Percentiles rank a stretch among this genome's conserved stretches.
phyloP scores from a whole-genome alignment of 2,888 invertebrate genomes.

The Romanomermis culicivorax region DNA sequence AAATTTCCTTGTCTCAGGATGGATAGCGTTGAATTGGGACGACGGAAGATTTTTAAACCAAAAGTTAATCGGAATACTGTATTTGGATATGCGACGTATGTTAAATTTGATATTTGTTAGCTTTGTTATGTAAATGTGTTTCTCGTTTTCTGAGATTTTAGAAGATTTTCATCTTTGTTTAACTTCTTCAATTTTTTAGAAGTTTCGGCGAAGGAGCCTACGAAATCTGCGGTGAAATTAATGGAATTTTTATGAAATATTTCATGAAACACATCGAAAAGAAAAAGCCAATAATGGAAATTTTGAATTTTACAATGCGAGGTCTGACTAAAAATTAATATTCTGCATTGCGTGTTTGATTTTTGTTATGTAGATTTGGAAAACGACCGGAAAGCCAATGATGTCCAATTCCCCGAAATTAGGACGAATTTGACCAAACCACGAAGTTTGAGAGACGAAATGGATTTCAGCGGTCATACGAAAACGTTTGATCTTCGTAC shows the following conservation, averaged over 20 bases:
- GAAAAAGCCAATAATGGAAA: slow-evolving; percentile 19
- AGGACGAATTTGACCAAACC: slow-evolving; percentile 27
- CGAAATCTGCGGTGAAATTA: slow-evolving; percentile 25
- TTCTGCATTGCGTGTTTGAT: slow-evolving; percentile 2
- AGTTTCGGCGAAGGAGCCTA: slow-evolving; percentile 28
- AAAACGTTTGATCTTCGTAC: slow-evolving; percentile 23
- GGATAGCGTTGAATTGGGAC: not conserved
- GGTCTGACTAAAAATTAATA: slow-evolving; percentile 14
- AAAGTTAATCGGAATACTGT: slow-evolving; percentile 23
- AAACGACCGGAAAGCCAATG: slow-evolving; percentile 22
- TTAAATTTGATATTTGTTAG: not conserved
- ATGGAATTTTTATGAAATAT: slow-evolving; percentile 29
- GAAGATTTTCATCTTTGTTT: not conserved
- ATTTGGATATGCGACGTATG: slow-evolving; percentile 23
- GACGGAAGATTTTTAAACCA: slow-evolving; percentile 8
- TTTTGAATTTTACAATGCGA: slow-evolving; percentile 22
- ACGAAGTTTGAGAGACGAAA: slow-evolving; percentile 28
- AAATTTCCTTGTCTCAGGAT: not conserved
- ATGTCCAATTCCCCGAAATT: slow-evolving; percentile 30
- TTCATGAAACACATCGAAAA: slow-evolving; percentile 21
- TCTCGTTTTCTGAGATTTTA: not conserved
- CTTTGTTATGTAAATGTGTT: not conserved
- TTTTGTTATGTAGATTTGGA: slow-evolving; percentile 23
- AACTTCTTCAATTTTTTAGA: slow-evolving; percentile 8
- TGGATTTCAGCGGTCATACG: slow-evolving; percentile 25